Percentiles rank a stretch among this genome's conserved stretches.
Evolutionary conservation across 1,140 invertebrate species (phyloP).

Genomic region (Adelges cooleyi): DNA sequence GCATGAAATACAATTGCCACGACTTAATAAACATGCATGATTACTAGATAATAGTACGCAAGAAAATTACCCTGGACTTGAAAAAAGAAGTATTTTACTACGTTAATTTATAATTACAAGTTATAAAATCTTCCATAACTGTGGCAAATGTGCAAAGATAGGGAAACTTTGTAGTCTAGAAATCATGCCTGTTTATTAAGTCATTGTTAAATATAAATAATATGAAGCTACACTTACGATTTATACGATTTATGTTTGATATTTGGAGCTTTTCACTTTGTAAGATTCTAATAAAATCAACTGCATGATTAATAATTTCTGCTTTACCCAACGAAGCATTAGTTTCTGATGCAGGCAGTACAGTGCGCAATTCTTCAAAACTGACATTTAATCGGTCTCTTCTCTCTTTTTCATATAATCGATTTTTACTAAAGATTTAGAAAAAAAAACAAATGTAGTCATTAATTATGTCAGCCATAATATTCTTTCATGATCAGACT

Average conservation of each 20-base stretch:
- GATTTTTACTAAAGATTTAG: constrained; percentile 35
- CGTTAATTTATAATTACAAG: too few species aligned
- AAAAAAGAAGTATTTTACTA: too few species aligned
- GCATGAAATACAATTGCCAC: too few species aligned
- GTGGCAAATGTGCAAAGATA: too few species aligned
- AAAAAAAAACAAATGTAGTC: background rate
- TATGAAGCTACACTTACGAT: too few species aligned
- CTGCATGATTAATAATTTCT: constrained; percentile 40
- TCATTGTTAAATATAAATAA: too few species aligned
- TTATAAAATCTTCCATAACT: too few species aligned
- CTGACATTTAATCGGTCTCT: constrained; percentile 41
- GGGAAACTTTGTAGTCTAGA: too few species aligned
- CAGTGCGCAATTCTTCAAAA: constrained; percentile 40
- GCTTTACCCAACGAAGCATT: constrained; percentile 38
- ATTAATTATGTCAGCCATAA: background rate
- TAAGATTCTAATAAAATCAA: constrained; percentile 40
- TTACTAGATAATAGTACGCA: too few species aligned
- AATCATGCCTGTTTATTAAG: too few species aligned
- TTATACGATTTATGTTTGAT: constrained; percentile 31
- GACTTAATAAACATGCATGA: too few species aligned
- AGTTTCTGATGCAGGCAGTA: constrained; percentile 39
- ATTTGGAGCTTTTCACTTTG: constrained; percentile 39
- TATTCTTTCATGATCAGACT: background rate
- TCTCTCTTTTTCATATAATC: constrained; percentile 43
- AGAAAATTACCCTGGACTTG: too few species aligned